Evolutionary conservation across 2,113 vertebrate genomes (phyloP).

Genomic region (Pseudonaja textilis): DNA sequence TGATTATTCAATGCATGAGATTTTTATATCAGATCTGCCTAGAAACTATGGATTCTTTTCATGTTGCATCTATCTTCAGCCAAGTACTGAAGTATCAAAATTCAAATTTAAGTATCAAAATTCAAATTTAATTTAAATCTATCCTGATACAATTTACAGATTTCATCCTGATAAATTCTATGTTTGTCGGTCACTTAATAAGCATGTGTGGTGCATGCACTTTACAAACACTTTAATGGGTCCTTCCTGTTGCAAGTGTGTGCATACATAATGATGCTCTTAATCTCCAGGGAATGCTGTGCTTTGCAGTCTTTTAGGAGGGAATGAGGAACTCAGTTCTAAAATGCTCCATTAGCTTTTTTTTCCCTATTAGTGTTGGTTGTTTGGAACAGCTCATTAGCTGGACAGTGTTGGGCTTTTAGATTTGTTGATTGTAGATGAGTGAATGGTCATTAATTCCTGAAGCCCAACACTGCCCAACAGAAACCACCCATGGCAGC

Average conservation of each 20-base stretch:
- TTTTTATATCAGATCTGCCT: neutral
- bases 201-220: neutral
- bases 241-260: neutral
- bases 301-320: neutral
- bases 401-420: neutral
- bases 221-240: neutral
- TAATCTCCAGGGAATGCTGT: neutral
- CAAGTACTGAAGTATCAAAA: neutral
- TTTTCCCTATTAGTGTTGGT: neutral
- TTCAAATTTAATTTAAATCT: neutral
- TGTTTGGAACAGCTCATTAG: neutral
- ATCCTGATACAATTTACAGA: neutral
- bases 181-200: neutral
- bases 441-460: neutral
- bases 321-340: neutral
- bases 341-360: conserved; percentile 3
- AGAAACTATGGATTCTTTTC: neutral
- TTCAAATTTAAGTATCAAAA: neutral
- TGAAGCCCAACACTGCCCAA: neutral
- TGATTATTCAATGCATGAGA: neutral
- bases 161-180: neutral
- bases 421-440: neutral
- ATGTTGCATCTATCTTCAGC: neutral
- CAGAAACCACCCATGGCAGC: neutral
- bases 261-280: neutral